These are phyloP conservation scores for Pseudotriccus pelzelni DNA, from an alignment of 2,797 vertebrate genomes.

Conservation along the genomic window DNA sequence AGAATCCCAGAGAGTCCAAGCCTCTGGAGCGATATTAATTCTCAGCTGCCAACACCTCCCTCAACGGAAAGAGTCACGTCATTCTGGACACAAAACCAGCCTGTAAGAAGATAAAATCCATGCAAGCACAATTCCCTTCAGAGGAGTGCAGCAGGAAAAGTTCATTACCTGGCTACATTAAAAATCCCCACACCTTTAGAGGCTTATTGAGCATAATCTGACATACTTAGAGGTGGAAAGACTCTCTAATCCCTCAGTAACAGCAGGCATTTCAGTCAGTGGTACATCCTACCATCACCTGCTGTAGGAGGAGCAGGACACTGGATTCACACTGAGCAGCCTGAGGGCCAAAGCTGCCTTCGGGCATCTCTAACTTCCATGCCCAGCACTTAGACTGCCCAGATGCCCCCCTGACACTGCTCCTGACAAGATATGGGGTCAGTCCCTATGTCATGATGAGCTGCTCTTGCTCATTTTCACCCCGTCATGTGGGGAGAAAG, in stretches of 20 bases:
- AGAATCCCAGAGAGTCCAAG: background rate
- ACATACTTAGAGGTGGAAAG: slow-evolving; percentile 24
- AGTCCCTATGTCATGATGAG: background rate
- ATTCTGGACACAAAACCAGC: background rate
- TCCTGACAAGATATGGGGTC: background rate
- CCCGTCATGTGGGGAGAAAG: background rate
- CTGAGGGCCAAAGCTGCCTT: background rate
- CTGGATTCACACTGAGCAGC: background rate
- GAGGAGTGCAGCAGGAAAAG: too few relatives aligned
- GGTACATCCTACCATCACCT: slow-evolving; percentile 26
- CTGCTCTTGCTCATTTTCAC: background rate
- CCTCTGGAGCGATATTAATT: background rate
- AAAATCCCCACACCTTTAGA: background rate
- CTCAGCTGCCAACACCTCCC: background rate
- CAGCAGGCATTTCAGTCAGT: slow-evolving; percentile 2
- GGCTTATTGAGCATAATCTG: slow-evolving; percentile 45
- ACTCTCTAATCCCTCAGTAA: slow-evolving; percentile 24
- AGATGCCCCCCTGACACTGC: background rate
- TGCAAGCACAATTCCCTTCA: background rate
- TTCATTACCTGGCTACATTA: background rate
- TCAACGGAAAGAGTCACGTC: too few relatives aligned
- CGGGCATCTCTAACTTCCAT: background rate
- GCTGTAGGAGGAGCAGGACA: slow-evolving; percentile 10
- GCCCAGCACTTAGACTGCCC: background rate
- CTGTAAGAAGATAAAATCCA: background rate